A percentile compares a stretch with the other conserved stretches of the same genome.
phyloP scores from a whole-genome alignment of 2,797 vertebrate species.

The Paratrypauchen microcephalus region DNA sequence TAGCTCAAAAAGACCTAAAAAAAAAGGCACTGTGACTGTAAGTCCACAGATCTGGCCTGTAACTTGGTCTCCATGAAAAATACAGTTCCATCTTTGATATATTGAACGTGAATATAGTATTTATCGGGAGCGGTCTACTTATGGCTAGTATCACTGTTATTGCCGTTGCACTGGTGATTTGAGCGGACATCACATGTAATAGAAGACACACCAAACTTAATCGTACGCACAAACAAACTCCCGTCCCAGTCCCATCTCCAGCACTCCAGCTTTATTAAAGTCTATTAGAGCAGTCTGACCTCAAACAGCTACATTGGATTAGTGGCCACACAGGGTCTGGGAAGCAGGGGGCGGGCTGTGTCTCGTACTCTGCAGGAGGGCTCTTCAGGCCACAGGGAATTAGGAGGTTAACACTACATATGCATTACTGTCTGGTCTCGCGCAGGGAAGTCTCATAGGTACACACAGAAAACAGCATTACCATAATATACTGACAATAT shows the following conservation, averaged over 20 bases:
- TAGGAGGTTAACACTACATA: slow-evolving; percentile 29
- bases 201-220: neutral
- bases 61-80: no score
- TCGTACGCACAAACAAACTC: slow-evolving; percentile 12
- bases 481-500: neutral
- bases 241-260: neutral
- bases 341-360: slow-evolving; percentile 32
- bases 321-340: slow-evolving; percentile 65
- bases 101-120: no score
- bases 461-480: neutral
- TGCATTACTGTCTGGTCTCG: slow-evolving; percentile 22
- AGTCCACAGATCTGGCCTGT: no score
- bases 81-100: no score
- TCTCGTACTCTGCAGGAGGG: slow-evolving; percentile 45
- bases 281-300: slow-evolving; percentile 62
- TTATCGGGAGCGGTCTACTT: no score
- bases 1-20: no score
- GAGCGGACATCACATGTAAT: neutral
- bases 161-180: neutral
- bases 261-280: slow-evolving; percentile 64
- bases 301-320: slow-evolving; percentile 52
- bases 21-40: no score
- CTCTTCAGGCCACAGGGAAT: slow-evolving; percentile 45
- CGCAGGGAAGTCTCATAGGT: neutral
- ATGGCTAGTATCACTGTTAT: neutral